Base-by-base conservation (phyloP, 1,140 invertebrate species). In the Lerema accius region DNA sequence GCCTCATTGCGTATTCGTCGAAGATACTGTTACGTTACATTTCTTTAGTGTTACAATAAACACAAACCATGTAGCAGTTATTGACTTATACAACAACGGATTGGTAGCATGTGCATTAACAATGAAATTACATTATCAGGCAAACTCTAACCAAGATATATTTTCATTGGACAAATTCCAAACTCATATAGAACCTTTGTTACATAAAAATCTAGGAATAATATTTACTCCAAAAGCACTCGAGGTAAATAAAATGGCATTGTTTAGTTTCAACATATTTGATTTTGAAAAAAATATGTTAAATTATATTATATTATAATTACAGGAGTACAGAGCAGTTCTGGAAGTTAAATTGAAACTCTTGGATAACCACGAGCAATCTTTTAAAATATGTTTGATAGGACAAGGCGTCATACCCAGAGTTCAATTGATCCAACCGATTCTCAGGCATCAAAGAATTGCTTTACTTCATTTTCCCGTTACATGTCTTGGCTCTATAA, bases 1-100 rank as follows among this genome's bases (percentile, higher is more conserved):
- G 10, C 71, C 86, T 4, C 86, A 90, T 68, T 89, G 88, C 16
- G 82, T 90, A 0, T 89, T 90, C 51, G 76, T 73, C 3, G 88
- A 90, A 68, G 86, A 90, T 56, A 83, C 85, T n/a, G 85, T 84
- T 0, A 82, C 84, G 0, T 63, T 90, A 19, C 75, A 89, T 46
- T 90, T 89, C 55, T 88, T 84, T 50, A 76, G 80, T 46, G 84
- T 89, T 0, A 86, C 68, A 11, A 77, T 89, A 6, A 84, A 88
- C 23, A 78, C 81, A 5, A 80, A 49, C 51, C 77, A 79, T 58
- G 76, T 64, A 5, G 88, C 73, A 4, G 48, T 66, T 4, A 77
- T 90, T 17, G 85, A 89, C 59, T 71, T 90, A 5, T 90, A 86
- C 19, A 90, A 90, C 51, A 84, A 84, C 51, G 88, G 88, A n/a